Evolutionary conservation across 1,140 invertebrate species (phyloP).

Genomic region (Bombus pyrosoma): DNA sequence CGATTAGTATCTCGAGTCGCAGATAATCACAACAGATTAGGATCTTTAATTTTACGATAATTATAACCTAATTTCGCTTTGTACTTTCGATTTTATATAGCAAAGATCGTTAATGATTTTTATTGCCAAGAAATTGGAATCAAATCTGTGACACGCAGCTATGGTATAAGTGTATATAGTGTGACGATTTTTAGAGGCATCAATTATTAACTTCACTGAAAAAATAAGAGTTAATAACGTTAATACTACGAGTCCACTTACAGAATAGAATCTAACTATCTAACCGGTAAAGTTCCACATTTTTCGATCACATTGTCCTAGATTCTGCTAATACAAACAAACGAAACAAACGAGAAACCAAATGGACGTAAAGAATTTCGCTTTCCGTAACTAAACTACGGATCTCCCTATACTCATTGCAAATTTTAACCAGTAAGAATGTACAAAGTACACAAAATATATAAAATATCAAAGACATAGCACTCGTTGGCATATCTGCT

Average conservation of each 20-base stretch:
- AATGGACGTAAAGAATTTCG: background rate
- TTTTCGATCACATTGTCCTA: background rate
- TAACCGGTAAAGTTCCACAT: background rate
- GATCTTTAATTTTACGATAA: too few relatives aligned
- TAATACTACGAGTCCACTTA: background rate
- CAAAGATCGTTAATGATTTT: background rate
- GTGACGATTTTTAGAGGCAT: too few relatives aligned
- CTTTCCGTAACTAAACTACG: background rate
- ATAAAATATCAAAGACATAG: background rate
- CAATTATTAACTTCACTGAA: too few relatives aligned
- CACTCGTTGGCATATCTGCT: background rate
- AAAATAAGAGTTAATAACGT: background rate
- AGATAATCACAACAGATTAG: too few relatives aligned
- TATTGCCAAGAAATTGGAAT: background rate
- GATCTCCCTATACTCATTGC: background rate
- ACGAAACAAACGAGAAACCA: background rate
- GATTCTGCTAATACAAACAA: background rate
- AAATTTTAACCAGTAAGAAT: background rate
- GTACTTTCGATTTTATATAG: background rate
- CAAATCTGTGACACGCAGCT: too few relatives aligned
- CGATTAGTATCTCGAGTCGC: too few relatives aligned
- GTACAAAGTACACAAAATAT: background rate
- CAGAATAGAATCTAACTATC: background rate
- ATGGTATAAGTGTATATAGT: too few relatives aligned
- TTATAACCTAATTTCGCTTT: too few relatives aligned